Evolutionary conservation across 1,140 invertebrate genomes (phyloP), one percentile per base, ranked within the genome.

Genomic region (Ceratina japonica): DNA sequence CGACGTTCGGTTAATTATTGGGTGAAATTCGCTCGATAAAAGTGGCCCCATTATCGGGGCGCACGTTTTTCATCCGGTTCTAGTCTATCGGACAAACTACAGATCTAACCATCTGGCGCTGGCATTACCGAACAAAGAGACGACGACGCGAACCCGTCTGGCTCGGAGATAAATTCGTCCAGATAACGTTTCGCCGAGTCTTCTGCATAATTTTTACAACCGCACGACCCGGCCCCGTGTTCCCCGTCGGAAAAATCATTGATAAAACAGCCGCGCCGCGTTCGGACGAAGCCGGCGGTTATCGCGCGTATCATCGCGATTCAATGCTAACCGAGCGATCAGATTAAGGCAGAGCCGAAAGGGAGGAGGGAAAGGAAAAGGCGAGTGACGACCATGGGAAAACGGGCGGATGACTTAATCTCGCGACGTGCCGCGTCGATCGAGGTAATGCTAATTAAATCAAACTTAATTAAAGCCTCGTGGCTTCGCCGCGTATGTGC

Each of bases 381-480:
- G 37, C 37, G 2, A 27, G 27, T 1, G 61, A 68, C 72, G 78
- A 75, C 44, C 54, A 54, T 66, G 75, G 59, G 59, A 77, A 77
- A 75, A 66, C 4, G 1, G 7, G 51, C 64, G 20, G 66, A 77
- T 77, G 75, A 71, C 75, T 77, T 62, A 77, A 77, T 77, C 58
- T 7, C 1, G 16, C 2, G 37, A 37, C n/a, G 4, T 24, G 31
- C 3, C n/a, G 13, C 51, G 20, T 44, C 58, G 74, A n/a, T 31
- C 27, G 27, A 31, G 27, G 27, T 31, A 31, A 31, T 22, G 49
- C 16, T 83, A 76, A 81, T 85, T 82, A 71, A 56, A 64, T 70
- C 20, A 59, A 52, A 37, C 7, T 58, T 83, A 83, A 83, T 86
- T 83, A 70, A 37, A 31, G n/a, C 13, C 56, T 44, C 37, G 20